Conservation (phyloP, 2,888 invertebrate species). For the Reticulitermes lucifugus region DNA sequence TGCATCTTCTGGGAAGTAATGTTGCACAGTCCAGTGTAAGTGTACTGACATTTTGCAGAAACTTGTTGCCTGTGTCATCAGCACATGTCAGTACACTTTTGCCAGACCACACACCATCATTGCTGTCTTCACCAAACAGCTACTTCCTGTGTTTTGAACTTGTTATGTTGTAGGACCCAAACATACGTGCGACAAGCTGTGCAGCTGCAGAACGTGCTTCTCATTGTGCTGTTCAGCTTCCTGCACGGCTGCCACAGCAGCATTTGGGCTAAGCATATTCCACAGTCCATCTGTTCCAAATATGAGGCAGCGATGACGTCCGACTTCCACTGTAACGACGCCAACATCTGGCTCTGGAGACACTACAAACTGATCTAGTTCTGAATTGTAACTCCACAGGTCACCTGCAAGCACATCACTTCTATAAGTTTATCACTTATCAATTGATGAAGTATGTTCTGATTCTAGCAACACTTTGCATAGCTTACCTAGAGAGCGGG, state of each 20-base stretch:
- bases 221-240: slow-evolving; percentile 86
- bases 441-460: not conserved
- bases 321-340: slow-evolving; percentile 84
- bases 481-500: slow-evolving; percentile 83
- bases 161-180: not conserved
- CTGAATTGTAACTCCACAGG: slow-evolving; percentile 96
- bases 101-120: too few relatives aligned
- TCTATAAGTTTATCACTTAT: not conserved
- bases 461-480: not conserved
- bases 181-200: slow-evolving; percentile 10
- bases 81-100: too few relatives aligned
- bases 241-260: slow-evolving; percentile 81
- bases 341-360: slow-evolving; percentile 97
- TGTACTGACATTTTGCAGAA: too few relatives aligned
- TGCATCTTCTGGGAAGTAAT: too few relatives aligned
- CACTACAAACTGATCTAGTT: slow-evolving; percentile 93
- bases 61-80: too few relatives aligned
- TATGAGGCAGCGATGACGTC: slow-evolving; percentile 82
- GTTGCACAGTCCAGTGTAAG: too few relatives aligned
- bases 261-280: slow-evolving; percentile 91
- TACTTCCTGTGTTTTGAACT: too few relatives aligned
- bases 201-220: slow-evolving; percentile 61
- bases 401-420: slow-evolving; percentile 72
- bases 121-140: too few relatives aligned
- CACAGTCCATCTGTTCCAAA: slow-evolving; percentile 97